Conservation (phyloP, 2,888 invertebrate species). For the Cyclophora punctaria region DNA sequence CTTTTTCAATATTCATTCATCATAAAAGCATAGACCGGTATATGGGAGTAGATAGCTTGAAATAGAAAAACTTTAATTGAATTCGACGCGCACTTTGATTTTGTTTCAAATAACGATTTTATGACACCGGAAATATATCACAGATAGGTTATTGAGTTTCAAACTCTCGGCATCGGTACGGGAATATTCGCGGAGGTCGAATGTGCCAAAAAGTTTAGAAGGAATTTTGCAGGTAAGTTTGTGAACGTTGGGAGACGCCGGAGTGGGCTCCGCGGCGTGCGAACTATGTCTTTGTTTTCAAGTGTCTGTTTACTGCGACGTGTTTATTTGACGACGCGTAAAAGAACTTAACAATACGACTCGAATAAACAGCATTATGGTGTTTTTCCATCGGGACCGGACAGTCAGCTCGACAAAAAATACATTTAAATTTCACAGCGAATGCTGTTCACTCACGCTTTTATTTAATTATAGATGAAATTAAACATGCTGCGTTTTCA, state of each 20-base stretch:
- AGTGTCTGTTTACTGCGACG: slow-evolving; percentile 32
- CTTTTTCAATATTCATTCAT: slow-evolving; percentile 4
- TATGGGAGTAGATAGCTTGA: background rate
- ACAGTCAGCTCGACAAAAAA: slow-evolving; percentile 9
- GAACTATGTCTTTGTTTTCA: slow-evolving; percentile 47
- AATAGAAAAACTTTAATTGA: slow-evolving; percentile 21
- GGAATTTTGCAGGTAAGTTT: slow-evolving; percentile 37
- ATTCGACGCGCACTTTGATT: slow-evolving; percentile 12
- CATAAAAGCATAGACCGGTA: background rate
- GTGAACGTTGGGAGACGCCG: slow-evolving; percentile 42
- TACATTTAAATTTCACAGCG: no score
- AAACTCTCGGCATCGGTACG: slow-evolving; percentile 14
- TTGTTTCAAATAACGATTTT: slow-evolving; percentile 21
- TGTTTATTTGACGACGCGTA: slow-evolving; percentile 37
- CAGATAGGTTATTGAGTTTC: slow-evolving; percentile 22
- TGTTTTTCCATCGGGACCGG: slow-evolving; percentile 10
- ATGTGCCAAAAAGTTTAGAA: slow-evolving; percentile 33
- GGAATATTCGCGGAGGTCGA: slow-evolving; percentile 25
- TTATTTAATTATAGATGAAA: no score
- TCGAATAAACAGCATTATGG: slow-evolving; percentile 18
- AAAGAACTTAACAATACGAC: slow-evolving; percentile 26
- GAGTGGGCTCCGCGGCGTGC: slow-evolving; percentile 42
- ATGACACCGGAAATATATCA: slow-evolving; percentile 23
- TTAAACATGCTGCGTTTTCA: no score
- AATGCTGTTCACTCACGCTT: no score